Conservation (phyloP, 2,113 vertebrate genomes). For the Forbesichthys agassizii region DNA sequence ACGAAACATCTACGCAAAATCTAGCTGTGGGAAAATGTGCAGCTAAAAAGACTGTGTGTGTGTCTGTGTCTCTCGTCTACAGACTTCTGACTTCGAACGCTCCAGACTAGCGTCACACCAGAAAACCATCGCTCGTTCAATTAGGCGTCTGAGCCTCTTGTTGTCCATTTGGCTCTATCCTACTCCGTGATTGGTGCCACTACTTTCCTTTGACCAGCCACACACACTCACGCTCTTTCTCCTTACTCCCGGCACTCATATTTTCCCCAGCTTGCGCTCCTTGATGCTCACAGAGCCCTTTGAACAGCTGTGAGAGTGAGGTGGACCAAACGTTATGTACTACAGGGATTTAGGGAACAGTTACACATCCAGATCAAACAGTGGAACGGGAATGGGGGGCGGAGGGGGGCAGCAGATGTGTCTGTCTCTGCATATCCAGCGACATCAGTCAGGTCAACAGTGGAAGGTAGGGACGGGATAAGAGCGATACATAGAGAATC, state of each 20-base stretch:
- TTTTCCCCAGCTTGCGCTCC: constrained; percentile 32
- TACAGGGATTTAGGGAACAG: constrained; percentile 34
- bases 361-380: constrained; percentile 33
- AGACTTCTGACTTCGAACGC: constrained; percentile 10
- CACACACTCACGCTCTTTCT: constrained; percentile 31
- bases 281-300: constrained; percentile 46
- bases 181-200: constrained; percentile 38
- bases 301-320: constrained; percentile 28
- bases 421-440: constrained; percentile 18
- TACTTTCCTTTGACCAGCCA: constrained; percentile 35
- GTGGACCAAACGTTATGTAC: constrained; percentile 3
- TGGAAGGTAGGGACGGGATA: constrained; percentile 31
- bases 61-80: constrained; percentile 19
- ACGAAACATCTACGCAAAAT: constrained; percentile 11
- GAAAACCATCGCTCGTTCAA: constrained; percentile 19
- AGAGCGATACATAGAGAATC: constrained; percentile 49
- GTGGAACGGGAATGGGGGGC: not conserved
- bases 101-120: constrained; percentile 8
- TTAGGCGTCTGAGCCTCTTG: constrained; percentile 23
- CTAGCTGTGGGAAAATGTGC: constrained; percentile 42
- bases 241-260: constrained; percentile 49
- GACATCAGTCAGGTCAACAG: constrained; percentile 38
- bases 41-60: constrained; percentile 4
- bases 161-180: constrained; percentile 31
- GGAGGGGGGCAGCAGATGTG: constrained; percentile 53